Percentiles rank a stretch among this genome's conserved stretches.
These are phyloP conservation scores for Amphipoea oculea DNA, from an alignment of 2,888 invertebrate species.

Conservation along the genomic window DNA sequence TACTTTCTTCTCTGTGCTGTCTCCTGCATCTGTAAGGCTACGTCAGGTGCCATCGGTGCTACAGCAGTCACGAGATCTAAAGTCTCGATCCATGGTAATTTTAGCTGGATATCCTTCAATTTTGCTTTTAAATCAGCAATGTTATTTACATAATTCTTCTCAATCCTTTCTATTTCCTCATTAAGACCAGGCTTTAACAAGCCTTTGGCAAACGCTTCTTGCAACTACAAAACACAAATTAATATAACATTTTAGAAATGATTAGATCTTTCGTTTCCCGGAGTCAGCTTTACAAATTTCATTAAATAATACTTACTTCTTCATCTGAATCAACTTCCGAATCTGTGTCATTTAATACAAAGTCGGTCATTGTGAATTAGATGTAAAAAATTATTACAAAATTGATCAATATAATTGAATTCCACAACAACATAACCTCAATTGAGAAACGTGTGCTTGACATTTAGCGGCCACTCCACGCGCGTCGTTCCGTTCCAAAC, in stretches of 20 bases:
- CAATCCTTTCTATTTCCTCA: constrained; percentile 90
- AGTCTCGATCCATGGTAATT: constrained; percentile 96
- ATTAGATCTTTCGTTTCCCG: background rate
- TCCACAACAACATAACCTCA: constrained; percentile 59
- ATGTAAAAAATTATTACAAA: background rate
- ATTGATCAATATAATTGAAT: background rate
- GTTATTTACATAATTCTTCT: constrained; percentile 93
- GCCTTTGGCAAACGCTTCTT: constrained; percentile 97
- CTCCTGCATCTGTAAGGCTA: constrained; percentile 94
- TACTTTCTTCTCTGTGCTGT: constrained; percentile 93
- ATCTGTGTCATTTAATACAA: constrained; percentile 86
- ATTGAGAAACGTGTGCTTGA: constrained; percentile 55
- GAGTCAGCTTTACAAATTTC: background rate
- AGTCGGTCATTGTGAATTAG: constrained; percentile 80
- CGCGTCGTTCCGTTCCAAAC: background rate
- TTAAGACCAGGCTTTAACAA: constrained; percentile 96
- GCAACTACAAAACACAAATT: constrained; percentile 91
- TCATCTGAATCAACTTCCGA: constrained; percentile 91
- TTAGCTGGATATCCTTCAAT: constrained; percentile 92
- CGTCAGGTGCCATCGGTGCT: constrained; percentile 96
- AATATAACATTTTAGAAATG: background rate
- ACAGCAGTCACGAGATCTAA: constrained; percentile 94
- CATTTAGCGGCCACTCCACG: constrained; percentile 15
- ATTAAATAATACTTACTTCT: constrained; percentile 81
- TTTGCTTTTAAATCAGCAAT: constrained; percentile 93